Evolutionary conservation across 2,797 vertebrate genomes (phyloP), one percentile per base, ranked within the genome.

Genomic region (Oryzias dopingdopingensis): DNA sequence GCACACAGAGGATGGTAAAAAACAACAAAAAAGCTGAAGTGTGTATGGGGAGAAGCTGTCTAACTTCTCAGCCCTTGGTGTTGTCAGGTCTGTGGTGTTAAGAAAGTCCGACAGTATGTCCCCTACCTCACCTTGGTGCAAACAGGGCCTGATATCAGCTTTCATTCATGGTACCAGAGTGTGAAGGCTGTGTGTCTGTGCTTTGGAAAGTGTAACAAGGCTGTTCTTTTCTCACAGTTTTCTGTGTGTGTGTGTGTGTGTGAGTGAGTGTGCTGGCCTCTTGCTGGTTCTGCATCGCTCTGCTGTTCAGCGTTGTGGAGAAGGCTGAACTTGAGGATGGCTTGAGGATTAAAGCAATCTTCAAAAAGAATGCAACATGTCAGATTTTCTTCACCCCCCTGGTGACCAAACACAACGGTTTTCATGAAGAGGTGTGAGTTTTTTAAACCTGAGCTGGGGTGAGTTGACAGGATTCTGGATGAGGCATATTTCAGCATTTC

Each of bases 101-200:
- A 82, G 84, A 79, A 76, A 82, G 78, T 79, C 77, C 49, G 81
- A 87, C 84, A 80, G 75, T 65, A 59, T 87, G 90, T 89, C 88
- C 89, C 88, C 82, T 77, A 80, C 74, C 80, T 90, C 83, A 86
- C 88, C 87, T 87, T 85, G 70, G 66, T 82, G 82, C 71, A 76
- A 86, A 83, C 81, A 76, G 60, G 66, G 75, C 55, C 78, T 79
- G 70, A 82, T 85, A 86, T 85, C 79, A 66, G 76, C 77, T 81
- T 84, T 82, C 81, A 84, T 82, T 62, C 75, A 18, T 53, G 52
- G 63, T 59, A 62, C 58, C 23, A 74, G 55, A 77, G 71, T 77
- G 74, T 69, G 69, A 65, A 32, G 51, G 42, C 14, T 0, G 24
- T 23, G 29, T 29, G 56, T 17, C 18, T 32, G 52, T 26, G 63